Base-by-base conservation (phyloP, 2,888 invertebrate genomes). In the Abscondita cerata region DNA sequence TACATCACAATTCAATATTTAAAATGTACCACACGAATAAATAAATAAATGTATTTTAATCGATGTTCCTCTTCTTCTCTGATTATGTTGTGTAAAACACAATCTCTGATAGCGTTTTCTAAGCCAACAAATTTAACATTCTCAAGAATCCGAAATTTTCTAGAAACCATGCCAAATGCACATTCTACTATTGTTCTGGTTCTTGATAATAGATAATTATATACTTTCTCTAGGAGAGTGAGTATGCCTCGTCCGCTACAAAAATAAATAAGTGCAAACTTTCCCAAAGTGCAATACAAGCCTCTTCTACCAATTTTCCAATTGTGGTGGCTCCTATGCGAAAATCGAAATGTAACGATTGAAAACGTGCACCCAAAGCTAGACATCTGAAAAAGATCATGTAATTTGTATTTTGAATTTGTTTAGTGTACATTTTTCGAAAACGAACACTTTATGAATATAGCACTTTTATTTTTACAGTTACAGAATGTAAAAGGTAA, bases 191-290 rank as follows among this genome's bases (percentile, higher is more conserved):
- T 52, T 55, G 58, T 52, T 46, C 66, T 44, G 16, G 66, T 65
- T 19, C 66, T 52, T 15, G 63, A 63, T 38, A 61, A 25, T 8
- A 63, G 52, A 54, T 65, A 65, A 36, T 68, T 67, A 33, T 25
- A 67, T 11, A 38, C 61, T 61, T 52, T 63, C 57, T 65, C 59
- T 11, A 57, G 52, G 36, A 48, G 4, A 53, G 12, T 18, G 41
- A 8, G 9, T 31, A 41, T 11, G 41, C 20, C 11, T 36, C 36
- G 11, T 36, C 36, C 11, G 11, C 36, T 34, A 36, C 34, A 51
- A 47, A 47, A 5, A 19, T 12, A 25, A 20, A 47, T 19, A 25
- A 25, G n/a, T n/a, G n/a, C n/a, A n/a, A n/a, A n/a, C n/a, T n/a
- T 11, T 52, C 34, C 52, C 52, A 52, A 41, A 52, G 34, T 16